Conservation (phyloP, 2,888 invertebrate species). For the Eupsilia transversa region DNA sequence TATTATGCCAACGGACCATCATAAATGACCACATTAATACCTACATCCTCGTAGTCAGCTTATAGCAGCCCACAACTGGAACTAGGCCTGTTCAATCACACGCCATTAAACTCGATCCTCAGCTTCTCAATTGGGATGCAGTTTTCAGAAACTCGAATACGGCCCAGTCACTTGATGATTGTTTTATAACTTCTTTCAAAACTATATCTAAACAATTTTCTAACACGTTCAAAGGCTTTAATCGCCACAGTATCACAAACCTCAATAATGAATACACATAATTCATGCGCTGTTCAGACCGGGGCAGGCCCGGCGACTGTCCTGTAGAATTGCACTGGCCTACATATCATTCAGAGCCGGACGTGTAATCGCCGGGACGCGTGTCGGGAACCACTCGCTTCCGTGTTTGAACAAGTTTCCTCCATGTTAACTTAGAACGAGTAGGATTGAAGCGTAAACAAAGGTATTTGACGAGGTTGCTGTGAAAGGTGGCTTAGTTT, state of each 20-base stretch:
- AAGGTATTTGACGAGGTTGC: background rate
- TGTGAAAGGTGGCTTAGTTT: background rate
- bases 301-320: slow-evolving; percentile 3
- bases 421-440: slow-evolving; percentile 28
- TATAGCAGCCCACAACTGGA: background rate
- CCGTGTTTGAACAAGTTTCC: slow-evolving; percentile 30
- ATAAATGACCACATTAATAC: background rate
- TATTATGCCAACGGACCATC: background rate
- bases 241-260: too few species aligned
- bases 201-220: background rate
- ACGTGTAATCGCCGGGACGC: slow-evolving; percentile 40
- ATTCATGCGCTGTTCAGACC: slow-evolving; percentile 6
- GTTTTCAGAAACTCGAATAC: background rate
- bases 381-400: slow-evolving; percentile 24
- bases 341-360: slow-evolving; percentile 41
- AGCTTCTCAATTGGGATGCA: background rate
- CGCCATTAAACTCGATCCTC: too few species aligned
- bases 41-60: background rate
- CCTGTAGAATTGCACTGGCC: slow-evolving; percentile 36
- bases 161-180: background rate
- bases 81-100: background rate
- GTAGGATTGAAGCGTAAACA: slow-evolving; percentile 11
- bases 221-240: background rate
- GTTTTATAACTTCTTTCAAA: background rate
- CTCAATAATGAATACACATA: slow-evolving; percentile 4